Evolutionary conservation across 2,888 invertebrate genomes (phyloP).

Genomic region (Parthenolecanium corni): DNA sequence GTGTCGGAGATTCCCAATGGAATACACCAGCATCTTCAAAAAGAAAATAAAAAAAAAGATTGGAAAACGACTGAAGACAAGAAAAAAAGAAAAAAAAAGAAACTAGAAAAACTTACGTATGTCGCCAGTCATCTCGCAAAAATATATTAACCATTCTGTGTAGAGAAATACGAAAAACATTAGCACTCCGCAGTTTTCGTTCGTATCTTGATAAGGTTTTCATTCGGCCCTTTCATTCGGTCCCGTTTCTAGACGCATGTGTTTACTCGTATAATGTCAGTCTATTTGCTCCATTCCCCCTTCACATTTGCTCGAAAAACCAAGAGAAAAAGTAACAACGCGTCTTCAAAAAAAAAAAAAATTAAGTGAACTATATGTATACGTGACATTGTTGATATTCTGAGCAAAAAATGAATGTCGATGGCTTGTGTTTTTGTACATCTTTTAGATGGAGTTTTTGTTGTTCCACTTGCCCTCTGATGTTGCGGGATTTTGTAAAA

Average conservation of each 20-base stretch:
- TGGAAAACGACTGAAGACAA: too few species aligned
- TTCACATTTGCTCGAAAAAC: not conserved
- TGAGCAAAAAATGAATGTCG: too few species aligned
- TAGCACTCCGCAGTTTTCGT: too few species aligned
- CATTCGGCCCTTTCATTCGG: constrained; percentile 13
- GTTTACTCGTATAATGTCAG: too few species aligned
- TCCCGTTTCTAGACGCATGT: too few species aligned
- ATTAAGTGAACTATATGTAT: not conserved
- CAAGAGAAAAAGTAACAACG: not conserved
- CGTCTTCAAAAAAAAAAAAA: not conserved
- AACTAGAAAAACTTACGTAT: constrained; percentile 6
- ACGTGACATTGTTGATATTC: too few species aligned
- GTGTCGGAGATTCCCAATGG: constrained; percentile 22
- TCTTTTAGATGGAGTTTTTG: too few species aligned
- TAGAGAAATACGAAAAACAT: too few species aligned
- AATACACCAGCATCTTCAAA: not conserved
- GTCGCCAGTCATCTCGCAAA: constrained; percentile 25
- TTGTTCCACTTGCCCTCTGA: too few species aligned
- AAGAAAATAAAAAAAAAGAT: not conserved
- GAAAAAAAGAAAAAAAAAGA: too few species aligned
- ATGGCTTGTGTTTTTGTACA: too few species aligned
- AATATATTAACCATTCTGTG: constrained; percentile 15
- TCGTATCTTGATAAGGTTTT: constrained; percentile 13
- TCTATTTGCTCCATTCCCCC: constrained; percentile 1
- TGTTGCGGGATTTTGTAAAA: too few species aligned